These are phyloP conservation scores for Nothocercus nigrocapillus DNA, from an alignment of 2,113 vertebrate species.

Conservation along the genomic window DNA sequence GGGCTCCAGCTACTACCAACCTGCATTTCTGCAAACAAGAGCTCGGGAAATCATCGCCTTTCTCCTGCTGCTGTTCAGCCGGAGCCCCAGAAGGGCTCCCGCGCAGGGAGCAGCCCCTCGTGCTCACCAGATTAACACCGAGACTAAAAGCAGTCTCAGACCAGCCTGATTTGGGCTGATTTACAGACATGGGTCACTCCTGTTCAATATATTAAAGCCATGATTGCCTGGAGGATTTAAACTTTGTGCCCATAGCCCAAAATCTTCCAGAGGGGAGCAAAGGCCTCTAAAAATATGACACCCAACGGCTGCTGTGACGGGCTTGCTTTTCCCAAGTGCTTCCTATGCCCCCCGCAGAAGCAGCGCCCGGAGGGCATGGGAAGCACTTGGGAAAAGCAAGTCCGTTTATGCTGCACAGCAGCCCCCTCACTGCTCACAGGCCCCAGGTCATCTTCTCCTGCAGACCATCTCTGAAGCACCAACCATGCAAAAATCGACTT, in stretches of 20 bases:
- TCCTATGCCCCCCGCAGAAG: background rate
- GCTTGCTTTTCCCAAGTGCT: background rate
- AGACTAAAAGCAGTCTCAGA: background rate
- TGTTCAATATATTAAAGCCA: background rate
- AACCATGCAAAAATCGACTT: constrained; percentile 69
- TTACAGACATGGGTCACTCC: background rate
- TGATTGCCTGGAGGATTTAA: background rate
- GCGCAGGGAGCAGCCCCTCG: background rate
- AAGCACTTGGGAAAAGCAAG: background rate
- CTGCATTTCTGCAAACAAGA: background rate
- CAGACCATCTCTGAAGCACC: constrained; percentile 10
- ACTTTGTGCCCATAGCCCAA: background rate
- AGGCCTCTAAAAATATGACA: background rate
- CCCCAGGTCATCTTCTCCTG: background rate
- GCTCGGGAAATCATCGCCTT: background rate
- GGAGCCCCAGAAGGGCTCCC: background rate
- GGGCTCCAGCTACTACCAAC: background rate
- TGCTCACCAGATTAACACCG: background rate
- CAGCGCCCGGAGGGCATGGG: background rate
- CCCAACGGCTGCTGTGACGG: background rate
- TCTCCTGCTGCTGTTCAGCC: background rate
- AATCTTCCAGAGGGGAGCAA: background rate
- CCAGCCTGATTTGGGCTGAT: background rate
- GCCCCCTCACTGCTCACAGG: background rate
- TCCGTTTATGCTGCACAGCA: background rate